Percentiles rank a stretch among this genome's conserved stretches.
Evolutionary conservation across 2,113 vertebrate genomes (phyloP).

Genomic region (Nothobranchius kuhntae): DNA sequence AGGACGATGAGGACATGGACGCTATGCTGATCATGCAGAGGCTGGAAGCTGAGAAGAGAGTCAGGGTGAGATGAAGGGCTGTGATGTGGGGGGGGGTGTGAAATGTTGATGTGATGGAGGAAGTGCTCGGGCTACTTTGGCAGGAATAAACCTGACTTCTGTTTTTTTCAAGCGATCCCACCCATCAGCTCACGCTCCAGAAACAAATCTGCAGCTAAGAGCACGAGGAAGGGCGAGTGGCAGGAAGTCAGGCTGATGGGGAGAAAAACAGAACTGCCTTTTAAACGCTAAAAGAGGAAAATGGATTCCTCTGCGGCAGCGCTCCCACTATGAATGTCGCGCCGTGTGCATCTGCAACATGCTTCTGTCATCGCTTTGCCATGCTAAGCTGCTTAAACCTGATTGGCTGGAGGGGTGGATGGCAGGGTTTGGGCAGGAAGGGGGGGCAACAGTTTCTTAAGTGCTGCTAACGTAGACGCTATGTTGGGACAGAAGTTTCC

Average conservation of each 20-base stretch:
- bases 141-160: constrained; percentile 35
- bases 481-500: not conserved
- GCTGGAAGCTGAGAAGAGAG: constrained; percentile 95
- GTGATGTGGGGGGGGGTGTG: not conserved
- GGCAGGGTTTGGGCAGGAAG: constrained; percentile 26
- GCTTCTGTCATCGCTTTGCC: constrained; percentile 83
- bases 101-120: not conserved
- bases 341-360: constrained; percentile 80
- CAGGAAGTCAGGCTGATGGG: constrained; percentile 40
- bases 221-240: constrained; percentile 12
- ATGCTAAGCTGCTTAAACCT: constrained; percentile 76
- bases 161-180: constrained; percentile 29
- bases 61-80: constrained; percentile 84
- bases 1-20: constrained; percentile 97
- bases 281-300: constrained; percentile 29
- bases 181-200: constrained; percentile 25
- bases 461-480: constrained; percentile 14
- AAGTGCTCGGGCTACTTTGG: constrained; percentile 21
- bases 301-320: constrained; percentile 18
- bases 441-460: constrained; percentile 25
- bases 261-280: constrained; percentile 14
- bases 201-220: constrained; percentile 3
- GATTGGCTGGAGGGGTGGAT: constrained; percentile 65
- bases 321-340: constrained; percentile 67
- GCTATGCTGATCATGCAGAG: constrained; percentile 95